Evolutionary conservation across 2,113 vertebrate species (phyloP).

Genomic region (Xenopus laevis): DNA sequence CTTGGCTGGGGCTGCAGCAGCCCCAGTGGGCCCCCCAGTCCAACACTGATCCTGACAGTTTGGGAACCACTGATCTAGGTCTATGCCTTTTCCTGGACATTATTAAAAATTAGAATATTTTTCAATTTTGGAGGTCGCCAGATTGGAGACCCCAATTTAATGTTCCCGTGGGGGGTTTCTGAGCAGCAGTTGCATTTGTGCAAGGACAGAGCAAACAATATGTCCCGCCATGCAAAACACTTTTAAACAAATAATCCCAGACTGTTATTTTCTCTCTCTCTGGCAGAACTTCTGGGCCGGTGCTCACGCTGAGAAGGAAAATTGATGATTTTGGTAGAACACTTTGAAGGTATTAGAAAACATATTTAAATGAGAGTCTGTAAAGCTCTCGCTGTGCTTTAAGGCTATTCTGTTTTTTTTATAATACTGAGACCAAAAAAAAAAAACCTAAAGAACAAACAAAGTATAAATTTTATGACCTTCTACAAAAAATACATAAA

Average conservation of each 20-base stretch:
- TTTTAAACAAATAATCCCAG: conserved; percentile 26
- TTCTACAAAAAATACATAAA: neutral
- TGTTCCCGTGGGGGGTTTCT: too few relatives aligned
- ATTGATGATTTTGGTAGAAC: conserved; percentile 38
- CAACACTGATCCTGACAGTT: too few relatives aligned
- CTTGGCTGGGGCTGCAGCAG: too few relatives aligned
- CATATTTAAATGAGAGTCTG: conserved; percentile 29
- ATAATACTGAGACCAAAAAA: neutral
- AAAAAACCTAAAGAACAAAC: conserved; percentile 23
- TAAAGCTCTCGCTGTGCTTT: neutral
- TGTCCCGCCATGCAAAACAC: too few relatives aligned
- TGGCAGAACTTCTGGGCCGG: neutral
- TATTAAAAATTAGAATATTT: too few relatives aligned
- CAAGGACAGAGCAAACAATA: neutral
- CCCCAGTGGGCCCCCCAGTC: too few relatives aligned
- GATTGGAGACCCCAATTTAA: too few relatives aligned
- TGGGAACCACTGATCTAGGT: too few relatives aligned
- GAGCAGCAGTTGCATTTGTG: too few relatives aligned
- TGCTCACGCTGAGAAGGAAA: conserved; percentile 34
- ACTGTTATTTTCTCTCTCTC: conserved; percentile 16
- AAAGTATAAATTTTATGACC: conserved; percentile 14
- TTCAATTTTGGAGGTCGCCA: too few relatives aligned
- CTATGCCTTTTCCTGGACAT: too few relatives aligned
- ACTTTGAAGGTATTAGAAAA: conserved; percentile 42
- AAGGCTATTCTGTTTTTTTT: conserved; percentile 18